These are phyloP conservation scores for Brachyrhaphis roseni DNA, from an alignment of 2,797 vertebrate genomes.

Conservation along the genomic window DNA sequence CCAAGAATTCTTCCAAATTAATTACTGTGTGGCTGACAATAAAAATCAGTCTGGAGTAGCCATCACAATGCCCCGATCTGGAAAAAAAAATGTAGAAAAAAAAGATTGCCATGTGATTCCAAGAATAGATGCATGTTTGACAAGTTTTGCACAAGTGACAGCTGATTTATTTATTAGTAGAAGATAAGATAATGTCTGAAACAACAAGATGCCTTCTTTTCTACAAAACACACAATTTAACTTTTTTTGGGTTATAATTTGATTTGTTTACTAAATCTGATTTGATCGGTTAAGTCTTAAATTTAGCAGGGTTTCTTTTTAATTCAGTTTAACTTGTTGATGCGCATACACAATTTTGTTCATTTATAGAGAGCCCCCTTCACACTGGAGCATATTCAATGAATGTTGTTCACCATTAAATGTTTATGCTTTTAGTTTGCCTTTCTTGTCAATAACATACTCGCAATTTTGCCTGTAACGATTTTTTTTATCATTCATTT, in stretches of 20 bases:
- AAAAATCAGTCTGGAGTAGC: neutral
- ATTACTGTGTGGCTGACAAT: neutral
- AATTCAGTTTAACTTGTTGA: neutral
- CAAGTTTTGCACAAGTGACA: neutral
- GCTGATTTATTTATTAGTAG: neutral
- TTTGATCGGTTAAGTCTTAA: neutral
- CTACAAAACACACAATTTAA: neutral
- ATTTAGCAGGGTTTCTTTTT: neutral
- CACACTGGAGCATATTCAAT: neutral
- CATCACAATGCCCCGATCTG: neutral
- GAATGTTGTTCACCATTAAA: constrained; percentile 7
- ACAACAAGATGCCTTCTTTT: neutral
- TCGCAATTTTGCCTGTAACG: constrained; percentile 27
- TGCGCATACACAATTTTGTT: constrained; percentile 13
- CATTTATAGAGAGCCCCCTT: neutral
- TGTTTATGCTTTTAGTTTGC: constrained; percentile 26
- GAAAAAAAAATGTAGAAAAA: too few species aligned
- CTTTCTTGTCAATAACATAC: constrained; percentile 36
- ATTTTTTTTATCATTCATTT: constrained; percentile 54
- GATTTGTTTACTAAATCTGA: neutral
- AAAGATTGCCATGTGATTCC: neutral
- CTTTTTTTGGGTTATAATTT: neutral
- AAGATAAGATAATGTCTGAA: neutral
- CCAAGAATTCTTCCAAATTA: neutral
- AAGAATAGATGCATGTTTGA: neutral